Evolutionary conservation across 1,140 invertebrate species (phyloP), one percentile per base, ranked within the genome.

Genomic region (Drosophila sturtevanti): DNA sequence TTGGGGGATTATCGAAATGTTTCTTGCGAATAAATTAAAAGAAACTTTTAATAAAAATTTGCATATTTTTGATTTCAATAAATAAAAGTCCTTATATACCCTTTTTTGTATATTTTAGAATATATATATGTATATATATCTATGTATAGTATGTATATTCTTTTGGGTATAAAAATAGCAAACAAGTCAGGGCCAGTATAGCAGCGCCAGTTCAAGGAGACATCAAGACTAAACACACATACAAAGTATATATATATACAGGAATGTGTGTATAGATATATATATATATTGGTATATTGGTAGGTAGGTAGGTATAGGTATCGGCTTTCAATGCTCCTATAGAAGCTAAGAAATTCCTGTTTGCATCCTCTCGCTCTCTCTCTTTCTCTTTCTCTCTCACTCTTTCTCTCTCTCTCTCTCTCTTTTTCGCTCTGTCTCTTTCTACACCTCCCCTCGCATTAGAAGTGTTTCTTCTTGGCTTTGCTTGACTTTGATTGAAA

Each of bases 151-250:
- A 7, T 31, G 27, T 56, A 34, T 56, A 56, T 56, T 56, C 27
- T 16, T 34, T 27, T 68, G 66, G 66, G 70, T 87, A 86, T 87
- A 87, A 84, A 87, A 87, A 87, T 87, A 87, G 84, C 78, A 85
- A 85, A 87, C 82, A 76, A 85, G 81, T 85, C 81, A 87, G 79
- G 81, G 81, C 81, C 81, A 86, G 68, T 63, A 73, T 41, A 56
- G 66, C 75, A 77, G 65, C 64, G 73, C 73, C 74, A 77, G 74
- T 77, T 77, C 75, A 68, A 80, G 65, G 48, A 86, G 54, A 68
- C 56, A 59, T 63, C 34, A 65, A 51, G 21, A 56, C 38, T 24
- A 44, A 62, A 48, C 34, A 41, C 37, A 68, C 24, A 21, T 10
- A 63, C 34, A n/a, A n/a, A n/a, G n/a, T n/a, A n/a, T n/a, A n/a